Conservation (phyloP, 2,888 invertebrate species). For the Athalia cordata region DNA sequence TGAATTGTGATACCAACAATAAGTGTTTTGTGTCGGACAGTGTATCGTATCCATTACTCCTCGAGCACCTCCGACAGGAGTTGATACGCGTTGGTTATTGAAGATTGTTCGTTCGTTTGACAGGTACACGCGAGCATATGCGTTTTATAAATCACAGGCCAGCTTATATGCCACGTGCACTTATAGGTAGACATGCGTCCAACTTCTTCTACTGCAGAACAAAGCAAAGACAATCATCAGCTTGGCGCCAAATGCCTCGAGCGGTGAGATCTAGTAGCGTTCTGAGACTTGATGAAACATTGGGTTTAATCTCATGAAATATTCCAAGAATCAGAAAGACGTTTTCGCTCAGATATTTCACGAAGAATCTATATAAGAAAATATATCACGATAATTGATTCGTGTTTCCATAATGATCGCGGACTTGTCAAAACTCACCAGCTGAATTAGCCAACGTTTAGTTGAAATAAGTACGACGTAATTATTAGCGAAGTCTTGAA, state of each 20-base stretch:
- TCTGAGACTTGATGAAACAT: not conserved
- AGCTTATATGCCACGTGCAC: conserved; percentile 32
- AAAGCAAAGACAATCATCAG: conserved; percentile 35
- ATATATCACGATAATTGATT: too few species aligned
- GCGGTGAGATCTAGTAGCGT: conserved; percentile 11
- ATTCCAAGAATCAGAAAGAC: not conserved
- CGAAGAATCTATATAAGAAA: too few species aligned
- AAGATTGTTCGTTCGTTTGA: conserved; percentile 44
- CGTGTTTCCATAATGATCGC: too few species aligned
- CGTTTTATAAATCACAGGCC: conserved; percentile 43
- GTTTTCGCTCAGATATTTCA: not conserved
- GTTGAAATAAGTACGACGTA: not conserved
- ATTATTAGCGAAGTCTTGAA: conserved; percentile 18
- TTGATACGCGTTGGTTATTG: conserved; percentile 41
- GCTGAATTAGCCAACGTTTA: not conserved
- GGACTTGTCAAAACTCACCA: not conserved
- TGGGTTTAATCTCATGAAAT: not conserved
- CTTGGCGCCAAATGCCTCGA: conserved; percentile 25
- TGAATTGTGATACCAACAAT: not conserved
- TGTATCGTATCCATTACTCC: conserved; percentile 29
- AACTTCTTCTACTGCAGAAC: conserved; percentile 9
- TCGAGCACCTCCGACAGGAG: conserved; percentile 13
- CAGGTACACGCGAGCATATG: conserved; percentile 39
- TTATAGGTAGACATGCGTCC: conserved; percentile 33
- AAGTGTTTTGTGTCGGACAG: not conserved